Evolutionary conservation across 1,140 invertebrate genomes (phyloP), one percentile per base, ranked within the genome.

Genomic region (Eumaeus atala): DNA sequence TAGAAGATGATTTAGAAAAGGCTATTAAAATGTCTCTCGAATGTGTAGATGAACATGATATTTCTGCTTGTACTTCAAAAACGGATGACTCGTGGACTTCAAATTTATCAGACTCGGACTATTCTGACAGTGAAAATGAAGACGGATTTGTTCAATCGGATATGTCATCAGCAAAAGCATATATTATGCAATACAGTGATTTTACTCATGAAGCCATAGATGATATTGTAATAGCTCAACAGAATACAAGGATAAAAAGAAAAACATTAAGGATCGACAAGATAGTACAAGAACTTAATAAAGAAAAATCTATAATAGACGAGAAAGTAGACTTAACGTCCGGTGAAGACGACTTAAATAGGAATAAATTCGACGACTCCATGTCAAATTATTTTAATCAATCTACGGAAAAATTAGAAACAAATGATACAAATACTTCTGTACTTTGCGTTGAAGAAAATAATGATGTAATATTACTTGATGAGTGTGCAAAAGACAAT

Each of bases 151-250:
- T 70, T 58, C 66, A 61, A 49, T 65, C 74, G 52, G 73, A 84
- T 58, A 73, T 87, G 61, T 70, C 82, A 54, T 84, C 83, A 53
- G 80, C 89, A 33, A 87, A 89, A 71, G 84, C 82, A 18, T 94
- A 93, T 59, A 93, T 94, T 89, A 89, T 92, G 65, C 93, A 94
- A 70, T 91, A 94, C 62, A 93, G 90, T 71, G 92, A 91, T 36
- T 89, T 95, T 59, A 92, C 93, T 12, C 89, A 92, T 55, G 90
- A 91, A 61, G 91, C 94, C 72, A 93, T 95, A 35, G 85, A 91
- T 61, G 84, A 90, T 67, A 89, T 90, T 56, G 80, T 88, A 74
- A 72, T 61, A 38, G 59, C 52, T 56, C 87, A 70, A 62, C 74
- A 68, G 54, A 81, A 73, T 50, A 33, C 54, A 3, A 80, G 72